A percentile compares a stretch with the other conserved stretches of the same genome.
Conservation (phyloP, 1,140 invertebrate species). For the Diorhabda sublineata region DNA sequence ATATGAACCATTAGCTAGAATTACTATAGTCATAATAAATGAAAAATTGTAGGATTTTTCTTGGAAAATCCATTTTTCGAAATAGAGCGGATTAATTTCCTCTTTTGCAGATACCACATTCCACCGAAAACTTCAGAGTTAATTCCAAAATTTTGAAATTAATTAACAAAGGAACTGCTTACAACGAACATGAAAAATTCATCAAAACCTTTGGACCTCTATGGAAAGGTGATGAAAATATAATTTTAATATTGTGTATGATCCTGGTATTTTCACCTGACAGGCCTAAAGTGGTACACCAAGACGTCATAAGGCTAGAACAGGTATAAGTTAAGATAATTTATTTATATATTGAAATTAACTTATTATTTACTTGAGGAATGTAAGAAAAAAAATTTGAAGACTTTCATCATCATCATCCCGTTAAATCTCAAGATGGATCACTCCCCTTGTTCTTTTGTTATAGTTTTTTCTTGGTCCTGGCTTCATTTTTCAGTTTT, state of each 20-base stretch:
- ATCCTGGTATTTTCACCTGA: slow-evolving; percentile 85
- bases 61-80: no score
- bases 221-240: slow-evolving; percentile 79
- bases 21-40: no score
- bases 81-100: neutral
- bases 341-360: no score
- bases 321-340: slow-evolving; percentile 55
- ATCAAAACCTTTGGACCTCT: slow-evolving; percentile 73
- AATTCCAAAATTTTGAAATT: slow-evolving; percentile 82
- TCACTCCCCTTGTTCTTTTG: no score
- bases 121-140: slow-evolving; percentile 67
- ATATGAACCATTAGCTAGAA: no score
- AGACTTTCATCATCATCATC: no score
- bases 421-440: no score
- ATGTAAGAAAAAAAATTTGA: no score
- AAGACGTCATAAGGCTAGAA: slow-evolving; percentile 80
- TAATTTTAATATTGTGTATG: slow-evolving; percentile 85
- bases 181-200: slow-evolving; percentile 78
- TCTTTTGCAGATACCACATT: slow-evolving; percentile 63
- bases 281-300: slow-evolving; percentile 72
- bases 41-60: no score
- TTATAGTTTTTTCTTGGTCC: no score
- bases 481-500: no score
- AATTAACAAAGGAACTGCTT: slow-evolving; percentile 76
- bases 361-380: no score